Evolutionary conservation across 2,888 invertebrate species (phyloP).

Genomic region (Agrotis clavis): DNA sequence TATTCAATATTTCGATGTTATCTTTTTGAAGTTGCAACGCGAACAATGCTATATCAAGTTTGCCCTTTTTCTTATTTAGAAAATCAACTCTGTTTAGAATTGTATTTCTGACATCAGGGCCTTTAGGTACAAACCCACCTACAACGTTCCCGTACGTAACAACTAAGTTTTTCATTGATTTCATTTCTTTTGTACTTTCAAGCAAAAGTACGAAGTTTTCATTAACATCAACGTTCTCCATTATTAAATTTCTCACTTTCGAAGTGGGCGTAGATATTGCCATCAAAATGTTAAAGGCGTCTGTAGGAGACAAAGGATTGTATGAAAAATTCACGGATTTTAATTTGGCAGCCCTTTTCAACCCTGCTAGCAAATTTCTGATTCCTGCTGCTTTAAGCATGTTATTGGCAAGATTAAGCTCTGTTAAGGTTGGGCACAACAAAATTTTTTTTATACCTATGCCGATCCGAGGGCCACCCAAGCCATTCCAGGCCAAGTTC

Average conservation of each 20-base stretch:
- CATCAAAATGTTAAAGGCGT: constrained; percentile 71
- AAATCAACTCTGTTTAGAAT: constrained; percentile 77
- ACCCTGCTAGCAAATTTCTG: constrained; percentile 56
- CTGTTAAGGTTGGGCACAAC: constrained; percentile 68
- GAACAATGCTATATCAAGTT: constrained; percentile 75
- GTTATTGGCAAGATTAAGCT: constrained; percentile 79
- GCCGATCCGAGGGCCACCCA: constrained; percentile 72
- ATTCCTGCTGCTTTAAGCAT: constrained; percentile 73
- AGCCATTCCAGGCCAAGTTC: constrained; percentile 80
- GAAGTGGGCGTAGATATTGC: constrained; percentile 70
- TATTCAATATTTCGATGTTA: constrained; percentile 60
- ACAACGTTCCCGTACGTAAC: constrained; percentile 75
- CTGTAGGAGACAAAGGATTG: constrained; percentile 76
- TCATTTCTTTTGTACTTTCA: constrained; percentile 62
- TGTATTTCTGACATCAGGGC: constrained; percentile 75
- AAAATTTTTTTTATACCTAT: constrained; percentile 70
- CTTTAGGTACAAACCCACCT: constrained; percentile 56
- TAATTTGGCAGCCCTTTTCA: constrained; percentile 74
- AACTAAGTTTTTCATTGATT: constrained; percentile 67
- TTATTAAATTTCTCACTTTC: constrained; percentile 71
- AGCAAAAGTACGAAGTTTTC: constrained; percentile 69
- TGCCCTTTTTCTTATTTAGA: constrained; percentile 72
- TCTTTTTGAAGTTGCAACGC: constrained; percentile 74
- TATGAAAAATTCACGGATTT: constrained; percentile 76
- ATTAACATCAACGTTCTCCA: constrained; percentile 78